These are phyloP conservation scores for Eurystomus glaucurus DNA, from an alignment of 2,797 vertebrate species.

Conservation along the genomic window DNA sequence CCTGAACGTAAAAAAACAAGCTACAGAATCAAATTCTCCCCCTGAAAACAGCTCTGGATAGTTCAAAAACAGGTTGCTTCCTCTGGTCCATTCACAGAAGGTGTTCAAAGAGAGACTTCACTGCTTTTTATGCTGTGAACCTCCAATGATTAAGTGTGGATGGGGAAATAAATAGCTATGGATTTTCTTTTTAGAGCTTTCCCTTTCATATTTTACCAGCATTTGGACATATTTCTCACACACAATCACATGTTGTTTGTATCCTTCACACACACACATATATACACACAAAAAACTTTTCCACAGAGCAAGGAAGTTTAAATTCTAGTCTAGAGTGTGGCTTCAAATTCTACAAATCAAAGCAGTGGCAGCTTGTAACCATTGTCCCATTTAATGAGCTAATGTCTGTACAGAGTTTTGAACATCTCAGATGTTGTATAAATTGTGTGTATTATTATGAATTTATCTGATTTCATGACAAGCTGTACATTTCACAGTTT, in stretches of 20 bases:
- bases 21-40: background rate
- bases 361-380: background rate
- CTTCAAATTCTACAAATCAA: constrained; percentile 18
- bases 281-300: background rate
- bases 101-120: background rate
- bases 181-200: background rate
- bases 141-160: background rate
- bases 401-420: constrained; percentile 2
- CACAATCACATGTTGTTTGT: background rate
- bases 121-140: background rate
- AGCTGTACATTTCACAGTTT: constrained; percentile 30
- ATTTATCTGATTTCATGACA: constrained; percentile 17
- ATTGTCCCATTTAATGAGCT: constrained; percentile 25
- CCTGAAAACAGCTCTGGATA: background rate
- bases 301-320: background rate
- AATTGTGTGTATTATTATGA: background rate
- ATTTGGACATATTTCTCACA: background rate
- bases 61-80: background rate
- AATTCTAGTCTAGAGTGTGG: constrained; percentile 8
- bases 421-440: background rate
- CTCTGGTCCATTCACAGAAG: background rate
- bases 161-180: background rate
- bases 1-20: background rate
- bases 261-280: background rate
- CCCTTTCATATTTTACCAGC: background rate